phyloP scores from a whole-genome alignment of 1,140 invertebrate species.

The Zaprionus tsacasi region DNA sequence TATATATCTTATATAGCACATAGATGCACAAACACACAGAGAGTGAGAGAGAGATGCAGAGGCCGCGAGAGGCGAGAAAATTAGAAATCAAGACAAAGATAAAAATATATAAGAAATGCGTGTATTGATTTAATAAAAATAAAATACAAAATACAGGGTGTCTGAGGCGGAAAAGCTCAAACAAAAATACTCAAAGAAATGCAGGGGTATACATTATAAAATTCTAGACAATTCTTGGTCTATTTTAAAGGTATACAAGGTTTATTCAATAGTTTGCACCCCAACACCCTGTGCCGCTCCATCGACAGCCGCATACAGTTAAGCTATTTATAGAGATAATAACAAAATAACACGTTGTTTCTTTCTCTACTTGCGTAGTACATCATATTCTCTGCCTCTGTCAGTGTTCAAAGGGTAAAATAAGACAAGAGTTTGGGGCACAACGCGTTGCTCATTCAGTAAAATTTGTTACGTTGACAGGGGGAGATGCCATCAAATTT shows the following conservation, averaged over 20 bases:
- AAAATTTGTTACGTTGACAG: conserved; percentile 50
- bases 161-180: not conserved
- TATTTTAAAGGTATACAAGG: not conserved
- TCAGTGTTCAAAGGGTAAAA: conserved; percentile 57
- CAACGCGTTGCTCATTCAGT: conserved; percentile 72
- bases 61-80: conserved; percentile 51
- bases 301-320: conserved; percentile 48
- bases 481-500: conserved; percentile 68
- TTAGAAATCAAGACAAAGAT: conserved; percentile 74
- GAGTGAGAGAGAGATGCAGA: conserved; percentile 5
- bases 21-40: conserved; percentile 25
- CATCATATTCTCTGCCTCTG: conserved; percentile 50
- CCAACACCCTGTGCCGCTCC: conserved; percentile 51
- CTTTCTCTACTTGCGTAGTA: conserved; percentile 51
- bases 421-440: conserved; percentile 47
- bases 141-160: conserved; percentile 66
- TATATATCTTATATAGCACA: conserved; percentile 31
- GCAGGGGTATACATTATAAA: too few species aligned
- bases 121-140: conserved; percentile 81
- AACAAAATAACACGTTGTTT: conserved; percentile 69
- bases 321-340: conserved; percentile 66
- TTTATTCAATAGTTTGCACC: not conserved
- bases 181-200: not conserved
- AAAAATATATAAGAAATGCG: conserved; percentile 78
- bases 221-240: not conserved